Evolutionary conservation across 2,888 invertebrate genomes (phyloP).

Genomic region (Monochamus alternatus): DNA sequence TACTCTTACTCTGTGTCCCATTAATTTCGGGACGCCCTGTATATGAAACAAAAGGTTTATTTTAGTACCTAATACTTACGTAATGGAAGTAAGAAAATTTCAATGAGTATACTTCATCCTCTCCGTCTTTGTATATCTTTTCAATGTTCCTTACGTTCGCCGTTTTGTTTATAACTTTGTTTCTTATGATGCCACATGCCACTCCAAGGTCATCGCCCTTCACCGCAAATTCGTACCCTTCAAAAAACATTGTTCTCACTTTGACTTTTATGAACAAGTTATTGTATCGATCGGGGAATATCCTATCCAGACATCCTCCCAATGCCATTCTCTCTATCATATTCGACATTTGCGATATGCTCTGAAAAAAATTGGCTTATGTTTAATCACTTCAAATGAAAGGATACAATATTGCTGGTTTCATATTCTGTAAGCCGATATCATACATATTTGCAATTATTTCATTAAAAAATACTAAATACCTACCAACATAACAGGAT

Average conservation of each 20-base stretch:
- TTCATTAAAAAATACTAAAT: not conserved
- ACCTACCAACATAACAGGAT: conserved; percentile 75
- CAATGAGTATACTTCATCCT: conserved; percentile 37
- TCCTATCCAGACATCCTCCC: conserved; percentile 52
- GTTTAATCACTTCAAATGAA: not conserved
- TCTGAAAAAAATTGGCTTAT: conserved; percentile 26
- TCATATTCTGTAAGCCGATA: no score
- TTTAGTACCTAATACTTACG: conserved; percentile 48
- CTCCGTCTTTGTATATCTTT: conserved; percentile 38
- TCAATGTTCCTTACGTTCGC: conserved; percentile 45
- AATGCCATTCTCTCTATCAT: conserved; percentile 49
- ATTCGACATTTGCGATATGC: conserved; percentile 47
- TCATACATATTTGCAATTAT: not conserved
- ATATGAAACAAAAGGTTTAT: no score
- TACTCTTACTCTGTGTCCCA: no score
- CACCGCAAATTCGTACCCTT: conserved; percentile 54
- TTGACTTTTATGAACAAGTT: conserved; percentile 50
- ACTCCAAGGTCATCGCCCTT: conserved; percentile 45
- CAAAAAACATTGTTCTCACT: conserved; percentile 52
- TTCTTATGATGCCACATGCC: conserved; percentile 55
- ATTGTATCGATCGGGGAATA: conserved; percentile 44
- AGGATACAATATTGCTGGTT: no score
- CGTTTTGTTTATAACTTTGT: conserved; percentile 44
- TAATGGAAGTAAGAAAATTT: conserved; percentile 53
- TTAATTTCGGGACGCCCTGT: no score